A percentile compares a stretch with the other conserved stretches of the same genome.
phyloP scores from a whole-genome alignment of 2,888 invertebrate genomes.

The Spicauda simplicius region DNA sequence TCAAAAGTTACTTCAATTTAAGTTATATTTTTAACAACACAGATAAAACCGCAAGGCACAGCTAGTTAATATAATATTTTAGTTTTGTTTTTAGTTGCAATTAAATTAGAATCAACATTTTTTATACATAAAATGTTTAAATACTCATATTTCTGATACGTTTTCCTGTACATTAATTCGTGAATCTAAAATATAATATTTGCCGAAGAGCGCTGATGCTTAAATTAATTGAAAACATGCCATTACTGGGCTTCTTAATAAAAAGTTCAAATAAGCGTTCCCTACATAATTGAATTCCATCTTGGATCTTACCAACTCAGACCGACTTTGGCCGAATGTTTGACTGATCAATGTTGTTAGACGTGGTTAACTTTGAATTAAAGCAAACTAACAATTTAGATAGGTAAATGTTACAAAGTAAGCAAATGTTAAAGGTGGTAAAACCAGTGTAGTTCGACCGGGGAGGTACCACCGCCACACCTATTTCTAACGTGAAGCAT shows the following conservation, averaged over 20 bases:
- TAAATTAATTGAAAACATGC: slow-evolving; percentile 9
- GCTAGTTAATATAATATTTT: too few species aligned
- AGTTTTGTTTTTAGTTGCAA: neutral
- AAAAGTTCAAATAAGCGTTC: slow-evolving; percentile 16
- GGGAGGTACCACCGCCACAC: too few species aligned
- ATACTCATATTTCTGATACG: neutral
- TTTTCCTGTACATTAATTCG: neutral
- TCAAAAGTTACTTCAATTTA: too few species aligned
- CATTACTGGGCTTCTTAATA: slow-evolving; percentile 6
- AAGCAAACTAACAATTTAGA: slow-evolving; percentile 7
- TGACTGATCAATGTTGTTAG: slow-evolving; percentile 7
- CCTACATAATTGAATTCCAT: slow-evolving; percentile 19
- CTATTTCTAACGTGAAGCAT: too few species aligned
- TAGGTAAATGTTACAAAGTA: neutral
- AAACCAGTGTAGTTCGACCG: too few species aligned
- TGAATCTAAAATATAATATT: neutral
- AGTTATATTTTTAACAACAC: too few species aligned
- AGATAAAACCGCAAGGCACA: too few species aligned
- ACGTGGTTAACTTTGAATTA: neutral
- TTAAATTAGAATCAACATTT: too few species aligned
- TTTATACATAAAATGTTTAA: neutral
- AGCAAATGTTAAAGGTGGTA: neutral
- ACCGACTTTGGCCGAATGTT: slow-evolving; percentile 2
- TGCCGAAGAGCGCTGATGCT: neutral
- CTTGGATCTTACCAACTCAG: neutral